Base-by-base conservation (phyloP, 2,888 invertebrate genomes). In the Trilocha varians region DNA sequence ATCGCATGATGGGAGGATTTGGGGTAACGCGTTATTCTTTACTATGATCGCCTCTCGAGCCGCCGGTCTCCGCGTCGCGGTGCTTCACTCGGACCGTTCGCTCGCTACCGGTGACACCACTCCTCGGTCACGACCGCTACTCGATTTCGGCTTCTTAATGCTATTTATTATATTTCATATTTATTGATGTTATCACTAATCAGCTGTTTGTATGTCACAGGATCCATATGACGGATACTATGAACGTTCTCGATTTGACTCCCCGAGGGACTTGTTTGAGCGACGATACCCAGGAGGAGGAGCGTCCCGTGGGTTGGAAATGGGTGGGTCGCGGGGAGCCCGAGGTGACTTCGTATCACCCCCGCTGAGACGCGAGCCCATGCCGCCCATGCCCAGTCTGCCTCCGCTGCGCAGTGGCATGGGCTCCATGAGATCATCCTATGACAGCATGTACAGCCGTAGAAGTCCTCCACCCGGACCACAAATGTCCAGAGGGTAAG, bases 1-100 rank as follows among this genome's bases (percentile, higher is more conserved):
- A 95, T 87, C 91, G 95, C 87, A 92, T 95, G 88, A 93, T 95
- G 93, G 94, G 94, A 88, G 92, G 93, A 88, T 92, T 92, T 89
- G 91, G 91, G 91, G 92, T 92, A 84, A 91, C 90, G 87, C 84
- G 84, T 66, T 75, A 65, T 57, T 66, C 61, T 62, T 68, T 68
- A 65, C 57, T 60, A 57, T n/a, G n/a, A n/a, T 58, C 52, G 48
- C 41, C 45, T 45, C 59, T 59, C 67, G 61, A 57, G 53, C 63
- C 71, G 65, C 55, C 70, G 65, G 68, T 71, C 60, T 52, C 48
- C 78, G 74, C 75, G 74, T 62, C 78, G 70, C 78, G 78, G 69
- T 63, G 54, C 68, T 64, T 49, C 48, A 50, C 47, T 49, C 46
- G 44, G 42, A 47, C 44, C 68, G 66, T 64, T 68, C 70, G 75